phyloP scores from a whole-genome alignment of 2,888 invertebrate genomes.

The Hypsopygia costalis region DNA sequence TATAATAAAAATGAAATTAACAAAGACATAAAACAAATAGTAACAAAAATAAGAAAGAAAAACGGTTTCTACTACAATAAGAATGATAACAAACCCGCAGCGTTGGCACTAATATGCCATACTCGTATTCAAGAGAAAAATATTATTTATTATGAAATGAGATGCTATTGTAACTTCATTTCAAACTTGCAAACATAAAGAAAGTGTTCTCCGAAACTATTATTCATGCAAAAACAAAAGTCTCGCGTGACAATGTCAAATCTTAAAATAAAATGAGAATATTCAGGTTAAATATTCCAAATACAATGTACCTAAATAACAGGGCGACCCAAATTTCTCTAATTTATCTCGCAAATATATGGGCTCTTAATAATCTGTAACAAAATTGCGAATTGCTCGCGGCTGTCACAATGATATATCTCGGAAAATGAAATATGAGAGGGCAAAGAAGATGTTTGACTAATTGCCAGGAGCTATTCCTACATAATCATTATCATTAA shows the following conservation, averaged over 20 bases:
- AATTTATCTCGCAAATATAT: constrained; percentile 8
- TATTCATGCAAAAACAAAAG: background rate
- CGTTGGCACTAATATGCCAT: no score
- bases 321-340: constrained; percentile 3
- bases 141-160: no score
- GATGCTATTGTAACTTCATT: no score
- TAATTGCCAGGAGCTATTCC: constrained; percentile 35
- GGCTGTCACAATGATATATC: constrained; percentile 27
- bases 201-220: background rate
- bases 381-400: constrained; percentile 3
- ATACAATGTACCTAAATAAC: constrained; percentile 3
- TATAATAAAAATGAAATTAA: no score
- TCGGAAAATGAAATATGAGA: constrained; percentile 21
- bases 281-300: constrained; percentile 3
- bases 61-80: no score
- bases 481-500: constrained; percentile 21
- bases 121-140: no score
- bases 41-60: no score
- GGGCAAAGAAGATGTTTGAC: constrained; percentile 28
- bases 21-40: no score
- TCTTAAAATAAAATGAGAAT: constrained; percentile 4
- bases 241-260: constrained; percentile 1
- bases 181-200: background rate
- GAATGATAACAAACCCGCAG: no score
- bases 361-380: background rate